Percentiles rank a stretch among this genome's conserved stretches.
Evolutionary conservation across 1,140 invertebrate genomes (phyloP).

Genomic region (Temnothorax longispinosus): DNA sequence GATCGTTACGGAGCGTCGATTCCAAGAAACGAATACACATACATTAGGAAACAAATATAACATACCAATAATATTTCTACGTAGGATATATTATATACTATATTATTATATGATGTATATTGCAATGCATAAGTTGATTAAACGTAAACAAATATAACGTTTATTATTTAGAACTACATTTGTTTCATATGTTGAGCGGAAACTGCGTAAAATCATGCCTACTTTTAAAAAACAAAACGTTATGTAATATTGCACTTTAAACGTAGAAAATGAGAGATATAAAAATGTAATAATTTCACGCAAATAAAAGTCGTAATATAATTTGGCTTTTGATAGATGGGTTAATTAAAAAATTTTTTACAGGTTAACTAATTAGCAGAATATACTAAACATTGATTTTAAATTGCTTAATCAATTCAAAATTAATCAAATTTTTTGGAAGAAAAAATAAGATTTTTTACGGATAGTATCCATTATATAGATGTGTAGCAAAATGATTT

Average conservation of each 20-base stretch:
- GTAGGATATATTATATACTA: not conserved
- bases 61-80: not conserved
- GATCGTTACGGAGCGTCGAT: not conserved
- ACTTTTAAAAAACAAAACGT: not conserved
- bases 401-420: not conserved
- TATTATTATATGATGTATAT: not conserved
- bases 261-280: not conserved
- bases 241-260: not conserved
- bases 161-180: not conserved
- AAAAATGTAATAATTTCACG: not conserved
- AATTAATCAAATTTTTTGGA: not conserved
- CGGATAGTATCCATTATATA: too few relatives aligned
- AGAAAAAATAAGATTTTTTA: too few relatives aligned
- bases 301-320: not conserved
- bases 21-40: not conserved
- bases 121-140: not conserved
- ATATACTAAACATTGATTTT: not conserved
- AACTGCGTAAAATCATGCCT: not conserved
- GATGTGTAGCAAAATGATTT: not conserved
- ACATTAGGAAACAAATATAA: not conserved
- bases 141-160: not conserved
- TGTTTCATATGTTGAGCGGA: not conserved
- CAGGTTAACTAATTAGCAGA: not conserved
- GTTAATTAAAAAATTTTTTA: not conserved
- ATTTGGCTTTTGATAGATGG: not conserved